Evolutionary conservation across 2,113 vertebrate species (phyloP).

Genomic region (Siniperca chuatsi): DNA sequence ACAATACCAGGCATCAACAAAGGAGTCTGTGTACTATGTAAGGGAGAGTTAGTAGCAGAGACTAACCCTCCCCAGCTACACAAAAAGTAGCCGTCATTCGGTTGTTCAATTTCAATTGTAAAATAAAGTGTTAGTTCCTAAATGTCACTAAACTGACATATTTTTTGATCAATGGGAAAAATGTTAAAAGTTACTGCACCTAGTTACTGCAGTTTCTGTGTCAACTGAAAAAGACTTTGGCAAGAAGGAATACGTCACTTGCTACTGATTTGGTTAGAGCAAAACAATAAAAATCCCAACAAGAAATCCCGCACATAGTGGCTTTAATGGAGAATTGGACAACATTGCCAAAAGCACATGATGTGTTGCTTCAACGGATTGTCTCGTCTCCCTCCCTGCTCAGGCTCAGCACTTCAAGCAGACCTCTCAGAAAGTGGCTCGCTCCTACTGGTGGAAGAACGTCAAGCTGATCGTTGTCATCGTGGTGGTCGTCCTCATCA

Average conservation of each 20-base stretch:
- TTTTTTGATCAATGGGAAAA: too few relatives aligned
- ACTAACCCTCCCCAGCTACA: neutral
- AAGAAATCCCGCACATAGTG: neutral
- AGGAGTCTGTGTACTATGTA: neutral
- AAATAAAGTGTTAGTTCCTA: neutral
- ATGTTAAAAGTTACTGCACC: too few relatives aligned
- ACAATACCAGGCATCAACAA: neutral
- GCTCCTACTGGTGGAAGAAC: slow-evolving; percentile 96
- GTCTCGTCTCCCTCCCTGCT: neutral
- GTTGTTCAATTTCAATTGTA: neutral
- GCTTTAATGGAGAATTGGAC: neutral
- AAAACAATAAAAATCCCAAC: neutral
- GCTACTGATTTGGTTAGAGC: too few relatives aligned
- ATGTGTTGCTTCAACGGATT: neutral
- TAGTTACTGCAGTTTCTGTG: too few relatives aligned
- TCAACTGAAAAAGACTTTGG: too few relatives aligned
- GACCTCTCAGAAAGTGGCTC: slow-evolving; percentile 92
- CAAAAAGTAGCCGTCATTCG: neutral
- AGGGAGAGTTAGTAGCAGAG: neutral
- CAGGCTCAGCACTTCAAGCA: slow-evolving; percentile 96
- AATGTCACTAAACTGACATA: too few relatives aligned
- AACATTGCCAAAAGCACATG: neutral
- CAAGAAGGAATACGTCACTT: too few relatives aligned
- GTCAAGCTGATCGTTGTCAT: slow-evolving; percentile 91
- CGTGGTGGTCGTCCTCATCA: slow-evolving; percentile 86